Evolutionary conservation across 2,113 vertebrate species (phyloP).

Genomic region (Notechis scutatus): DNA sequence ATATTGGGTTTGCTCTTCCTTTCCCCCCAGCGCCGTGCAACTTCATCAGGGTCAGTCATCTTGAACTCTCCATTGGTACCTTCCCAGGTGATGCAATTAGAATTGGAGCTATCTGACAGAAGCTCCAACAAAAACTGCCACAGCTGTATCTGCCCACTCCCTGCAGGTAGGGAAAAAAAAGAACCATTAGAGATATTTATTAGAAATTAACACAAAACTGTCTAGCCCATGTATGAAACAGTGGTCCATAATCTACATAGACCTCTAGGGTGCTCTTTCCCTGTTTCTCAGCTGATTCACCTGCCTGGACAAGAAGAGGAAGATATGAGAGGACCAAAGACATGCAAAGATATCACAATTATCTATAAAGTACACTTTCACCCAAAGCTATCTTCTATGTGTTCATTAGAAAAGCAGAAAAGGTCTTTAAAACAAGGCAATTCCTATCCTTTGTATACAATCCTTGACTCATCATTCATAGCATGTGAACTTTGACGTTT

Average conservation of each 20-base stretch:
- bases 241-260: neutral
- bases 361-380: neutral
- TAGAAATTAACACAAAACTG: neutral
- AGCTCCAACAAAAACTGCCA: conserved; percentile 90
- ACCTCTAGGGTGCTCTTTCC: neutral
- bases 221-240: neutral
- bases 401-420: neutral
- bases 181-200: neutral
- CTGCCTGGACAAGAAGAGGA: neutral
- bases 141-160: conserved; percentile 87
- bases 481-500: neutral
- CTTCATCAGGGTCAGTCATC: conserved; percentile 87
- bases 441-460: neutral
- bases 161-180: conserved; percentile 47
- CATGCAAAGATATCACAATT: too few species aligned
- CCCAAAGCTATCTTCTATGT: neutral
- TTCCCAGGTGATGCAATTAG: conserved; percentile 88
- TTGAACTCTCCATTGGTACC: conserved; percentile 89
- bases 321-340: too few species aligned
- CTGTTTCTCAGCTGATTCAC: neutral
- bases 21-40: conserved; percentile 86
- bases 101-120: conserved; percentile 83
- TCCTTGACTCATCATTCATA: neutral
- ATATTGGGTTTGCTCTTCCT: conserved; percentile 88
- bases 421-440: neutral